Evolutionary conservation across 2,888 invertebrate species (phyloP).

Genomic region (Coleophora deauratella): DNA sequence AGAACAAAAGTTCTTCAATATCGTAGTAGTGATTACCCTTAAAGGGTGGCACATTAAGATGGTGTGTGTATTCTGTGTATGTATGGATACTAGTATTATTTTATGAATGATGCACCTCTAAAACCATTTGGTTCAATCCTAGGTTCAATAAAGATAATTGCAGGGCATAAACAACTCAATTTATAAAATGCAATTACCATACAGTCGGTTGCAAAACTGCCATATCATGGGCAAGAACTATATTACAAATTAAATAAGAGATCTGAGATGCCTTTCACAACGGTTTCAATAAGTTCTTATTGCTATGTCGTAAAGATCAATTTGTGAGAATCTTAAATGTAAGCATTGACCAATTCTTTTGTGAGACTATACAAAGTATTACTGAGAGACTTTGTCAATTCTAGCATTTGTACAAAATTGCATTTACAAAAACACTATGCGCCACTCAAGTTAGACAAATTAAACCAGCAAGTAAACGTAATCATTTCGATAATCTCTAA

Average conservation of each 20-base stretch:
- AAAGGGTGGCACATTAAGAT: too few relatives aligned
- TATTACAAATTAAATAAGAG: conserved; percentile 11
- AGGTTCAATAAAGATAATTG: background rate
- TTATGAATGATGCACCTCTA: too few relatives aligned
- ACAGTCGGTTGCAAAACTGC: conserved; percentile 13
- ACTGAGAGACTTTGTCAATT: background rate
- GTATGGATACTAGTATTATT: too few relatives aligned
- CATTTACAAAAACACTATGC: too few relatives aligned
- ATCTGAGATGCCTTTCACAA: conserved; percentile 8
- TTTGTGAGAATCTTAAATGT: too few relatives aligned
- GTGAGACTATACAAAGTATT: background rate
- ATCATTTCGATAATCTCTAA: too few relatives aligned
- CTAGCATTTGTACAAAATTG: conserved; percentile 1
- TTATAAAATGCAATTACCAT: conserved; percentile 8
- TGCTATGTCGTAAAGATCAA: conserved; percentile 4
- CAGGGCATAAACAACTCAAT: conserved; percentile 4
- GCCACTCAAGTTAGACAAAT: too few relatives aligned
- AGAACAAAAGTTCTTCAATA: too few relatives aligned
- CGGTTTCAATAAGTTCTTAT: conserved; percentile 3
- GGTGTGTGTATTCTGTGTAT: too few relatives aligned
- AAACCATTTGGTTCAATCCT: too few relatives aligned
- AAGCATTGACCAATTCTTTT: background rate
- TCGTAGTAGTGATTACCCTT: too few relatives aligned
- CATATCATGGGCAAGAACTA: conserved; percentile 7
- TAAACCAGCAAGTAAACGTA: too few relatives aligned